Evolutionary conservation across 1,140 invertebrate genomes (phyloP).

Genomic region (Cephus cinctus): DNA sequence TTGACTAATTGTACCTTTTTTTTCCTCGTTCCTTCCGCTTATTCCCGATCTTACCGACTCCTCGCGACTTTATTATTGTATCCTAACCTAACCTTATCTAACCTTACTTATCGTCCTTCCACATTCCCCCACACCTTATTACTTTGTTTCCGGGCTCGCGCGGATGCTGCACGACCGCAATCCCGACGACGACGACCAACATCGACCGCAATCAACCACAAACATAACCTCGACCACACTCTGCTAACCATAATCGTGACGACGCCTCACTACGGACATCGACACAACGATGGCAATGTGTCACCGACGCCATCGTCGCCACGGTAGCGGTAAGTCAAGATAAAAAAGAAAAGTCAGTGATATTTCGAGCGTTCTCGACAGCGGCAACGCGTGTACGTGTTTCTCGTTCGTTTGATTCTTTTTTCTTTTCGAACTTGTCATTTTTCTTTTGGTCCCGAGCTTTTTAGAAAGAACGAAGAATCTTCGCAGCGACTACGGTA

Average conservation of each 20-base stretch:
- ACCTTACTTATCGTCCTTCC: slow-evolving; percentile 11
- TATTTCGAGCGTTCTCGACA: no score
- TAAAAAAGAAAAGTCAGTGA: slow-evolving; percentile 13
- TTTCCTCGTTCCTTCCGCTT: background rate
- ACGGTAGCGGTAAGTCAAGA: slow-evolving; percentile 37
- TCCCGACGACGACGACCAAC: slow-evolving; percentile 3
- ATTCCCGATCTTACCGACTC: slow-evolving; percentile 6
- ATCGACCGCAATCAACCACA: slow-evolving; percentile 8
- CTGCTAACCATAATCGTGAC: background rate
- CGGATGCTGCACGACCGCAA: slow-evolving; percentile 35
- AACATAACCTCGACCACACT: slow-evolving; percentile 4
- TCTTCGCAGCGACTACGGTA: no score
- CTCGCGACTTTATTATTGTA: no score
- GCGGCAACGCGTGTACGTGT: no score
- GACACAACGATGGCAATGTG: slow-evolving; percentile 15
- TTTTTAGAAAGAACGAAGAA: no score
- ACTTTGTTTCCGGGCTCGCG: slow-evolving; percentile 29
- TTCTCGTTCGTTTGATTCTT: no score
- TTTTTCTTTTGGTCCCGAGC: no score
- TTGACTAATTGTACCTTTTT: no score
- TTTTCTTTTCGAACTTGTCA: no score
- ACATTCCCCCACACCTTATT: slow-evolving; percentile 9
- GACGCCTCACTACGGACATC: slow-evolving; percentile 4
- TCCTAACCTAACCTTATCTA: slow-evolving; percentile 9
- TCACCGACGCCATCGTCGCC: slow-evolving; percentile 24